Evolutionary conservation across 2,797 vertebrate genomes (phyloP).

Genomic region (Ispidina lecontei): DNA sequence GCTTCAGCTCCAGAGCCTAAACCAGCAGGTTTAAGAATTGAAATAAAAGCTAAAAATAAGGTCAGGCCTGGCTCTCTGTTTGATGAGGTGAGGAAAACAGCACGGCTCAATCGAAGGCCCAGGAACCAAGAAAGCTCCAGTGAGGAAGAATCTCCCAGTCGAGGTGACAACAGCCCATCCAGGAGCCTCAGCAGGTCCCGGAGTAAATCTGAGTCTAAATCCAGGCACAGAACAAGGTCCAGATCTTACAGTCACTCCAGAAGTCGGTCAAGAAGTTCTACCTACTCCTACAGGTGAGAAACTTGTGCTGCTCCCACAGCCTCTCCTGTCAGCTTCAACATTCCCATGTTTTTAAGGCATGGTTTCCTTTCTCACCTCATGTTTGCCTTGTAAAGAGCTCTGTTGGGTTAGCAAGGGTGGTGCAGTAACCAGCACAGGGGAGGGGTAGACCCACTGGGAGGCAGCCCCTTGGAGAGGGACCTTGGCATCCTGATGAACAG

Average conservation of each 20-base stretch:
- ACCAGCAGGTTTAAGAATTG: slow-evolving; percentile 89
- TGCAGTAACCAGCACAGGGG: too few species aligned
- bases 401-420: rapidly evolving
- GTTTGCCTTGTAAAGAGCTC: neutral
- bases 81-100: slow-evolving; percentile 96
- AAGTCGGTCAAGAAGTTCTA: slow-evolving; percentile 89
- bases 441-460: too few species aligned
- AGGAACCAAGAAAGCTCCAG: slow-evolving; percentile 96
- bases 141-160: slow-evolving; percentile 86
- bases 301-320: neutral
- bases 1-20: slow-evolving; percentile 73
- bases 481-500: too few species aligned
- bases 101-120: slow-evolving; percentile 91
- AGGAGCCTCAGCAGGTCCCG: slow-evolving; percentile 80
- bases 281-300: slow-evolving; percentile 89
- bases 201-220: slow-evolving; percentile 87
- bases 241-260: slow-evolving; percentile 89
- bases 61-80: slow-evolving; percentile 96
- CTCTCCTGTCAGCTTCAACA: rapidly evolving
- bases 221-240: slow-evolving; percentile 85
- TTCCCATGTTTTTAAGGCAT: rapidly evolving
- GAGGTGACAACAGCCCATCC: slow-evolving; percentile 79
- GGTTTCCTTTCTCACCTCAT: rapidly evolving
- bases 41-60: slow-evolving; percentile 94
- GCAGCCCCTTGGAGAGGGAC: too few species aligned